Evolutionary conservation across 2,113 vertebrate genomes (phyloP).

Genomic region (Dasyornis broadbenti): DNA sequence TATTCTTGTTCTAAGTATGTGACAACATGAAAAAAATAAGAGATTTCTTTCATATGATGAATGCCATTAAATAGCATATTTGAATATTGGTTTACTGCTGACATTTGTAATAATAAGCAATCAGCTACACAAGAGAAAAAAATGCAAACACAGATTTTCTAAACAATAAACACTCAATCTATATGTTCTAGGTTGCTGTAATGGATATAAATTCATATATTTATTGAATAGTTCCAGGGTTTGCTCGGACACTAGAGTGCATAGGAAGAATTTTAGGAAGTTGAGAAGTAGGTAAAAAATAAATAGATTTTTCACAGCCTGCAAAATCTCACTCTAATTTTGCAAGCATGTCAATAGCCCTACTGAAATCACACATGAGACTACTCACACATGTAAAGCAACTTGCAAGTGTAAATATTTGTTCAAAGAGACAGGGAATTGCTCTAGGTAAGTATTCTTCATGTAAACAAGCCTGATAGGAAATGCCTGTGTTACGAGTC

Average conservation of each 20-base stretch:
- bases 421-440: not conserved
- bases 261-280: not conserved
- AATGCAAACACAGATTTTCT: not conserved
- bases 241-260: not conserved
- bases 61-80: not conserved
- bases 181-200: not conserved
- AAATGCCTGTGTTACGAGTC: not conserved
- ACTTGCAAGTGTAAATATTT: constrained; percentile 12
- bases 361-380: not conserved
- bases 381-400: not conserved
- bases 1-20: constrained; percentile 17
- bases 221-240: not conserved
- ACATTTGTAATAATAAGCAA: constrained; percentile 14
- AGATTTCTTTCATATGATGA: not conserved
- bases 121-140: not conserved
- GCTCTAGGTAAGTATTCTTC: not conserved
- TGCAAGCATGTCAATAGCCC: not conserved
- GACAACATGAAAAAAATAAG: not conserved
- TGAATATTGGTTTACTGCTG: not conserved
- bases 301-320: not conserved
- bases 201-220: not conserved
- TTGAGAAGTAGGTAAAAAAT: not conserved
- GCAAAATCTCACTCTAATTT: not conserved
- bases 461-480: not conserved
- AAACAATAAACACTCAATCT: not conserved